Evolutionary conservation across 2,113 vertebrate genomes (phyloP).

Genomic region (Pseudopipra pipra): DNA sequence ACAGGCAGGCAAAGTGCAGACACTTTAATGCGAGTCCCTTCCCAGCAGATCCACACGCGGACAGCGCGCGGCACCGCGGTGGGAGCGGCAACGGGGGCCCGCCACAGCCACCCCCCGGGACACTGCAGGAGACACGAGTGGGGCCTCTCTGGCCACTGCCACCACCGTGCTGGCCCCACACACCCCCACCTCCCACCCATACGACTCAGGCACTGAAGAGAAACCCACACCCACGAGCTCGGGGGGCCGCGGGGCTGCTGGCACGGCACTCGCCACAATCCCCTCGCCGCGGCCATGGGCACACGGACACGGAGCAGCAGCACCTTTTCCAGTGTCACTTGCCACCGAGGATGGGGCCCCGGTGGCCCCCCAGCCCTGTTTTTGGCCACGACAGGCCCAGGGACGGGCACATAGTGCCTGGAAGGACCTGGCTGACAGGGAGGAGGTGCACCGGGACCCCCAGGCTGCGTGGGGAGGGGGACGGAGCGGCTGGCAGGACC

Average conservation of each 20-base stretch:
- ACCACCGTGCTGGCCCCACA: neutral
- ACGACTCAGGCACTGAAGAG: slow-evolving; percentile 45
- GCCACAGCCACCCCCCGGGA: fast-evolving
- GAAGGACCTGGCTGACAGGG: fast-evolving
- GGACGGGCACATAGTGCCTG: neutral
- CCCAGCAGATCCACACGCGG: neutral
- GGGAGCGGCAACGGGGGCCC: neutral
- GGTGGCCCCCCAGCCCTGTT: neutral
- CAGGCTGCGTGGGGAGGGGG: neutral
- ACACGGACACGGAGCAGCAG: neutral
- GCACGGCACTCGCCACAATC: fast-evolving
- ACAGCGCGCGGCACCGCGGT: neutral
- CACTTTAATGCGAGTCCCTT: slow-evolving; percentile 45
- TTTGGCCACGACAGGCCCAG: neutral
- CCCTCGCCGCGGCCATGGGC: fast-evolving
- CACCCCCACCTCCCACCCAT: neutral
- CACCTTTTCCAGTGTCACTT: slow-evolving; percentile 8
- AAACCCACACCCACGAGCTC: neutral
- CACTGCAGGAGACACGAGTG: fast-evolving
- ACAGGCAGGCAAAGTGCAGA: neutral
- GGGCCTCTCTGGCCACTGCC: neutral
- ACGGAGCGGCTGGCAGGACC: neutral
- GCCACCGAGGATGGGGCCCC: neutral
- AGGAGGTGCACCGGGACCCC: neutral
- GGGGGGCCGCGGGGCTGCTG: neutral